phyloP scores from a whole-genome alignment of 2,888 invertebrate species.

The Apoderus coryli region DNA sequence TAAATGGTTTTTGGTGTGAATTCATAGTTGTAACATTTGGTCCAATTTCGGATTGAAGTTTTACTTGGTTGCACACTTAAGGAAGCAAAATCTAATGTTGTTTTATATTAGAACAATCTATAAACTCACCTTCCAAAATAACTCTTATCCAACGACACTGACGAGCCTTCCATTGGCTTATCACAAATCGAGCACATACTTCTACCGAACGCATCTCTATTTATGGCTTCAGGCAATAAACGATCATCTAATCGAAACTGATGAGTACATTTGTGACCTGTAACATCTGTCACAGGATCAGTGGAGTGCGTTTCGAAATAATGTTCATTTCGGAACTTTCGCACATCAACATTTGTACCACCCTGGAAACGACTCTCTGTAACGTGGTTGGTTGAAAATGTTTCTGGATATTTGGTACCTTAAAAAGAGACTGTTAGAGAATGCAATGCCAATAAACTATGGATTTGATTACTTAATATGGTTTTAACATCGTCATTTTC shows the following conservation, averaged over 20 bases:
- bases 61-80: slow-evolving; percentile 9
- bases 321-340: slow-evolving; percentile 39
- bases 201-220: slow-evolving; percentile 32
- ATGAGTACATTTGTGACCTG: slow-evolving; percentile 37
- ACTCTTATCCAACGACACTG: slow-evolving; percentile 8
- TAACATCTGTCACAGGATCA: slow-evolving; percentile 9
- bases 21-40: slow-evolving; percentile 14
- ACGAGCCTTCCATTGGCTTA: slow-evolving; percentile 28
- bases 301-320: slow-evolving; percentile 38
- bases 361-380: too few relatives aligned
- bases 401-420: slow-evolving; percentile 9
- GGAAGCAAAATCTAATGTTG: too few relatives aligned
- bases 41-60: slow-evolving; percentile 12
- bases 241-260: slow-evolving; percentile 42
- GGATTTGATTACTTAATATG: slow-evolving; percentile 12
- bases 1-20: slow-evolving; percentile 15
- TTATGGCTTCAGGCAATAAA: slow-evolving; percentile 39
- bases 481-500: slow-evolving; percentile 7
- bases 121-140: slow-evolving; percentile 5
- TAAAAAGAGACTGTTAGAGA: background rate
- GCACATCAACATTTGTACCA: slow-evolving; percentile 9
- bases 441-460: too few relatives aligned
- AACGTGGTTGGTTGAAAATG: too few relatives aligned
- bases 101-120: too few relatives aligned
- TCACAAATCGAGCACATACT: slow-evolving; percentile 39